Percentiles rank a stretch among this genome's conserved stretches.
These are phyloP conservation scores for Neolamprologus ventralis DNA, from an alignment of 2,113 vertebrate species.

Conservation along the genomic window DNA sequence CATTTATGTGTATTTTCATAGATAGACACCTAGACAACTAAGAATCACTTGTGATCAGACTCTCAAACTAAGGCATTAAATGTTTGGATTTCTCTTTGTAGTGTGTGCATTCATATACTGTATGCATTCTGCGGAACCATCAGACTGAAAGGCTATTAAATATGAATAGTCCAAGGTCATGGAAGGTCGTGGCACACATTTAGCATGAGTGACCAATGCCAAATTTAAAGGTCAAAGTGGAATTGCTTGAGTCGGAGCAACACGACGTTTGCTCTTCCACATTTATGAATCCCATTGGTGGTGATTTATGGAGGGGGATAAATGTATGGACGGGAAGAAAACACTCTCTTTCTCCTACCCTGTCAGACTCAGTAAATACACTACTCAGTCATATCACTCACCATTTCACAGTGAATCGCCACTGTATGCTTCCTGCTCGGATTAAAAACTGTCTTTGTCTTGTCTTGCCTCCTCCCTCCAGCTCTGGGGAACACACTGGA, in stretches of 20 bases:
- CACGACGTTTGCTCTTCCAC: slow-evolving; percentile 45
- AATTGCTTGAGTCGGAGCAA: slow-evolving; percentile 58
- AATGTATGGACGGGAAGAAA: slow-evolving; percentile 69
- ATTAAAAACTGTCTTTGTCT: slow-evolving; percentile 73
- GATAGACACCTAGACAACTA: neutral
- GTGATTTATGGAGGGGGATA: slow-evolving; percentile 76
- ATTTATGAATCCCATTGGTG: slow-evolving; percentile 69
- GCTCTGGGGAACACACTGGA: slow-evolving; percentile 59
- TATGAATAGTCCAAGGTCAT: slow-evolving; percentile 67
- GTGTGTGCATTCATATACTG: neutral
- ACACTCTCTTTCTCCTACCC: slow-evolving; percentile 72
- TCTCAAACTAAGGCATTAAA: neutral
- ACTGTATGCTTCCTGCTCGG: slow-evolving; percentile 60
- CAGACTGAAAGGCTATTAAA: slow-evolving; percentile 59
- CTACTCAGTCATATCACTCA: slow-evolving; percentile 76
- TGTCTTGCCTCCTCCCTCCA: slow-evolving; percentile 37
- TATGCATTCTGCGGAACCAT: slow-evolving; percentile 1
- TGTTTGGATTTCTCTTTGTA: neutral
- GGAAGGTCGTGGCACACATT: slow-evolving; percentile 61
- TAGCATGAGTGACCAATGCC: slow-evolving; percentile 65
- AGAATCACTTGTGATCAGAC: neutral
- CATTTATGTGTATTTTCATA: neutral
- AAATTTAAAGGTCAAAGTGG: slow-evolving; percentile 75
- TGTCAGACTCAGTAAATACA: slow-evolving; percentile 75
- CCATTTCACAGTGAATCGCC: slow-evolving; percentile 68